These are phyloP conservation scores for Acanthochromis polyacanthus DNA, from an alignment of 2,113 vertebrate species.

Conservation along the genomic window DNA sequence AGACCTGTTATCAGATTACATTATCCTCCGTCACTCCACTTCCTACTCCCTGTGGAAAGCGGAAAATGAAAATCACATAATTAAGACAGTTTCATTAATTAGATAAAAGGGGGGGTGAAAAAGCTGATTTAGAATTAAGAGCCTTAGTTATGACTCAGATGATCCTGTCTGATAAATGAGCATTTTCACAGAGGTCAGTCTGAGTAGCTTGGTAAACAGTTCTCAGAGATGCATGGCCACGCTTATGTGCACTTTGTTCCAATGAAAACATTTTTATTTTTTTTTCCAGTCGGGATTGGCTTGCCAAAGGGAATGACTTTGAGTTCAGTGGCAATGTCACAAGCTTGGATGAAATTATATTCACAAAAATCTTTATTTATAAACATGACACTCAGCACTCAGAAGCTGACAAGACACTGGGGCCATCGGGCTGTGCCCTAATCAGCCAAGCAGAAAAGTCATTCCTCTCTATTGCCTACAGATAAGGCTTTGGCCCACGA, in stretches of 20 bases:
- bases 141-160: slow-evolving; percentile 28
- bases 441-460: slow-evolving; percentile 70
- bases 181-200: slow-evolving; percentile 43
- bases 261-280: slow-evolving; percentile 31
- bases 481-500: slow-evolving; percentile 60
- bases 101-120: slow-evolving; percentile 42
- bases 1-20: slow-evolving; percentile 66
- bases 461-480: slow-evolving; percentile 66
- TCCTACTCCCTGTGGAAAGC: slow-evolving; percentile 36
- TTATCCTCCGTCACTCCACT: slow-evolving; percentile 47
- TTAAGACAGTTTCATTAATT: slow-evolving; percentile 64
- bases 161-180: slow-evolving; percentile 39
- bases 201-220: slow-evolving; percentile 41
- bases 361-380: slow-evolving; percentile 72
- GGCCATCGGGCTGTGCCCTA: slow-evolving; percentile 61
- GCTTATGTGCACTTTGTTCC: slow-evolving; percentile 25
- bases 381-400: slow-evolving; percentile 63
- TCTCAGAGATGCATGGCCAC: slow-evolving; percentile 49
- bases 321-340: slow-evolving; percentile 70
- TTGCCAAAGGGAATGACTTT: slow-evolving; percentile 62
- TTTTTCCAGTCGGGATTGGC: slow-evolving; percentile 5
- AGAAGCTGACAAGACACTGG: slow-evolving; percentile 60
- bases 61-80: slow-evolving; percentile 61
- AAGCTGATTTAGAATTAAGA: slow-evolving; percentile 44
- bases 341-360: slow-evolving; percentile 56